Evolutionary conservation across 1,140 invertebrate species (phyloP), one percentile per base, ranked within the genome.

Genomic region (Trichoplusia ni): DNA sequence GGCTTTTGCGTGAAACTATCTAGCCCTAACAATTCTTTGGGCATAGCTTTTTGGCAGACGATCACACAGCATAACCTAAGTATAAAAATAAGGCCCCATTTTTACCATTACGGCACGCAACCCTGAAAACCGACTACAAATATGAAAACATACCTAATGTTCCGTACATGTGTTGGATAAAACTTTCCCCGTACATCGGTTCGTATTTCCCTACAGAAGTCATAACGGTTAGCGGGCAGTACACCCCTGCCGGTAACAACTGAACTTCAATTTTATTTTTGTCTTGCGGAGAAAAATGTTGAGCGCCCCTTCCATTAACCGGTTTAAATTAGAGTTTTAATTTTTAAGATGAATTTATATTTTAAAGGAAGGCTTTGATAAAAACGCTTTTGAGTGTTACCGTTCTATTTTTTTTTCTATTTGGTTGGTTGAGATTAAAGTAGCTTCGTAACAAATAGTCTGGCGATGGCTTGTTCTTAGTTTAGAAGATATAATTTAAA

Each of bases 151-250:
- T 77, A 71, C 76, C 84, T 86, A 86, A 86, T 86, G 80, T 77
- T 67, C 68, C 62, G 64, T 75, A 78, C 49, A 62, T 87, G 83
- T 82, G 77, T 82, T 78, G 51, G 83, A 85, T 87, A 82, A 86
- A 89, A 90, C 79, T 89, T 90, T 89, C 86, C 85, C 29, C 83
- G 72, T 70, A 81, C 73, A 84, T 76, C 75, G 79, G 72, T 62
- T 66, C 75, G 73, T 87, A 90, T 90, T 90, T 90, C 87, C 87
- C 87, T 82, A 89, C 86, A 89, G 87, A 89, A 89, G 83, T 85
- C 84, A 83, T 88, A 90, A 77, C 77, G 76, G 75, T 82, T 79
- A 82, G 68, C 75, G 71, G 69, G 62, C 71, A 53, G 67, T 47
- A 42, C 8, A 18, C 44, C 67, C 21, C 59, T 25, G 14, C 49